A percentile compares a stretch with the other conserved stretches of the same genome.
Evolutionary conservation across 1,140 invertebrate species (phyloP).

Genomic region (Scaptomyza graminum): DNA sequence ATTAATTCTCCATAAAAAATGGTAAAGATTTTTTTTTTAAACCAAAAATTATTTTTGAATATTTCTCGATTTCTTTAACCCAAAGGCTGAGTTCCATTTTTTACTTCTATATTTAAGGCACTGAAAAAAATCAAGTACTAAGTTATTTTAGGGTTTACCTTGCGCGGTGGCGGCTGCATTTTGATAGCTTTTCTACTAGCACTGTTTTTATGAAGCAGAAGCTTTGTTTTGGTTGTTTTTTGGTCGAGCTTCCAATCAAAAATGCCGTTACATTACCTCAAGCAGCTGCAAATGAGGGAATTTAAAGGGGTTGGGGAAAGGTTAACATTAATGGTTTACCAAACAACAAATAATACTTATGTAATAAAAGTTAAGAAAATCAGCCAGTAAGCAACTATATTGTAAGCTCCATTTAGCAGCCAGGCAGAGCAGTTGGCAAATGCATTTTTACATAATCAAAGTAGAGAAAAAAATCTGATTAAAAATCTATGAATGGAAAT

Average conservation of each 20-base stretch:
- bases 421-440: background rate
- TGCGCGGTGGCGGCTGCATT: conserved; percentile 83
- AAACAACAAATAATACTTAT: conserved; percentile 52
- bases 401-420: background rate
- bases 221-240: conserved; percentile 23
- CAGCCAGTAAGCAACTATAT: background rate
- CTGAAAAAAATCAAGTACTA: too few relatives aligned
- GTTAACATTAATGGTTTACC: conserved; percentile 46
- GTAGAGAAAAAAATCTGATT: background rate
- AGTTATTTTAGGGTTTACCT: conserved; percentile 57
- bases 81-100: too few relatives aligned
- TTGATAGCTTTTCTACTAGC: conserved; percentile 60
- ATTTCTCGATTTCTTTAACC: too few relatives aligned
- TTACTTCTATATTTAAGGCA: too few relatives aligned
- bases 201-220: conserved; percentile 40
- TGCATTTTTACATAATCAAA: conserved; percentile 40
- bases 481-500: conserved; percentile 26
- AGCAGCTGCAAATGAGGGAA: conserved; percentile 56
- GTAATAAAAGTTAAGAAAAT: conserved; percentile 37
- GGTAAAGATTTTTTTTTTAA: too few relatives aligned
- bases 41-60: too few relatives aligned
- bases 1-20: too few relatives aligned
- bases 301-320: conserved; percentile 1
- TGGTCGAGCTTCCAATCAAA: conserved; percentile 48
- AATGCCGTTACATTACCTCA: conserved; percentile 65